Base-by-base conservation (phyloP, 2,888 invertebrate genomes). In the Lepidonotus clava region DNA sequence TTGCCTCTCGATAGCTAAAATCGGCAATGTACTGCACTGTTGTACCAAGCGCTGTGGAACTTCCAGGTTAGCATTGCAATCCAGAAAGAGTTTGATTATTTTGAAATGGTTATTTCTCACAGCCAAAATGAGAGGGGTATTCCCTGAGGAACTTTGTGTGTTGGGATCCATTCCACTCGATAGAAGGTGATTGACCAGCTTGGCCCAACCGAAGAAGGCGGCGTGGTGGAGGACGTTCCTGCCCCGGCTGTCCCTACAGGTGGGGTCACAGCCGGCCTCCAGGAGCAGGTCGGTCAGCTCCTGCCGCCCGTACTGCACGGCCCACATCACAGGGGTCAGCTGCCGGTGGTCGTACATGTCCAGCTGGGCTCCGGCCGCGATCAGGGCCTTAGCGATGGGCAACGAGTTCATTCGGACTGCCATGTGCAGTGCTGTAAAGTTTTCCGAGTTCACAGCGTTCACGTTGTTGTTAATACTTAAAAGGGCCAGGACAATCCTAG, bases 261-360 rank as follows among this genome's bases (percentile, higher is more conserved):
- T 1, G 4, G 51, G 46, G 51, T 80, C 32, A 56, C 91, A 90
- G 21, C 92, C 91, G 8, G 89, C 90, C 67, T 91, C 91, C 34
- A 92, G 87, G 5, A 92, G 86, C 53, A 87, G 85, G 0, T 18
- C 18, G 1, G 51, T 51, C 2, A 91, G 89, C 84, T 84, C 86
- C 14, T 88, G 67, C 0, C 89, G 85, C 0, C 90, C 90, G 24
- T 66, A 67, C 24, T 86, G 84, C 18, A 89, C 88, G 5, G 92
- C 91, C 32, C 89, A 84, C 83, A 91, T 91, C 46, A 92, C 86
- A 0, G 91, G 90, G 4, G 89, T 90, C 36, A 88, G 88, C 8
- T 91, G 91, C 89, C 91, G 91, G 53, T 91, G 87, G 86, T 91
- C 91, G 24, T 87, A 84, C 0, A 87, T 87, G 83, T 91, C 88